A percentile compares a stretch with the other conserved stretches of the same genome.
These are phyloP conservation scores for Latheticus oryzae DNA, from an alignment of 2,888 invertebrate genomes.

Conservation along the genomic window DNA sequence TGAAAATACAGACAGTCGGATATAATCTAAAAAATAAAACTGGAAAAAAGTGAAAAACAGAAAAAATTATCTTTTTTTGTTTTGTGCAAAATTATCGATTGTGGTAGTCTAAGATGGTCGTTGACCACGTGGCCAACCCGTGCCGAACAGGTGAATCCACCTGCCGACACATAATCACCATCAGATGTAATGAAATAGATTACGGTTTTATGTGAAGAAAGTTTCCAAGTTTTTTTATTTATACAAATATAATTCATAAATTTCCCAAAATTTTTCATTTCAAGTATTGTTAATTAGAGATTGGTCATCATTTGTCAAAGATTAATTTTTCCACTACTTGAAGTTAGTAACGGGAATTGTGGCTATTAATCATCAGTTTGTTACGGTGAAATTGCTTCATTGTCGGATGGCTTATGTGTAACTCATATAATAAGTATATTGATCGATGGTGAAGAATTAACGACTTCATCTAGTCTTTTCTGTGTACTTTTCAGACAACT, in stretches of 20 bases:
- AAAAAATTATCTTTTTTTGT: not conserved
- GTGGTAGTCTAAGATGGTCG: slow-evolving; percentile 38
- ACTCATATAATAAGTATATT: not conserved
- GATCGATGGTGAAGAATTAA: slow-evolving; percentile 21
- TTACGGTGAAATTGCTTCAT: slow-evolving; percentile 39
- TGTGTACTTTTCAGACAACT: no score
- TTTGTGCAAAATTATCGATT: not conserved
- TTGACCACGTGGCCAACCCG: slow-evolving; percentile 51
- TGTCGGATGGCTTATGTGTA: slow-evolving; percentile 11
- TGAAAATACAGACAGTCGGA: no score
- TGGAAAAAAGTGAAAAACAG: no score
- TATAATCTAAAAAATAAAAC: no score
- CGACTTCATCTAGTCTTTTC: slow-evolving; percentile 31
- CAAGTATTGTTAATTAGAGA: slow-evolving; percentile 22
- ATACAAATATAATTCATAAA: slow-evolving; percentile 11
- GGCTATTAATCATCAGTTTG: slow-evolving; percentile 36
- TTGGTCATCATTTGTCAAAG: slow-evolving; percentile 36
- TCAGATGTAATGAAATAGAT: slow-evolving; percentile 43
- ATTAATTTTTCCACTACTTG: slow-evolving; percentile 27
- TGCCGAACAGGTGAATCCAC: slow-evolving; percentile 58
- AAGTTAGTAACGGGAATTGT: slow-evolving; percentile 26
- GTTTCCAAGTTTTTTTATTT: slow-evolving; percentile 11
- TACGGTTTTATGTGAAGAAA: slow-evolving; percentile 37
- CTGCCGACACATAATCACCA: slow-evolving; percentile 49
- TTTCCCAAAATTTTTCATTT: slow-evolving; percentile 14